Percentiles rank a stretch among this genome's conserved stretches.
Evolutionary conservation across 1,140 invertebrate species (phyloP).

Genomic region (Tachypleus tridentatus): DNA sequence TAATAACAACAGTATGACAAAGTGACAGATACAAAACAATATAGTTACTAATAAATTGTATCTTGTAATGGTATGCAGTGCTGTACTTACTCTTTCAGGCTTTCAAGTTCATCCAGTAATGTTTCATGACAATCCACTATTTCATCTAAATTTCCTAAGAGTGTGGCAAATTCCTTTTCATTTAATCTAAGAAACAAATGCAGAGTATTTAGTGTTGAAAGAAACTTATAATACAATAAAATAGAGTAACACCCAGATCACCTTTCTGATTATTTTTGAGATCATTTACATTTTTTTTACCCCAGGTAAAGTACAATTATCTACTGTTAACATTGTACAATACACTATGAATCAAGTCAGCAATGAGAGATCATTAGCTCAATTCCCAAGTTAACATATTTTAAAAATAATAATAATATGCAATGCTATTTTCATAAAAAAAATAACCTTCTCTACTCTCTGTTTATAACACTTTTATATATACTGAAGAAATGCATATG

Average conservation of each 20-base stretch:
- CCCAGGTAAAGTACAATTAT: background rate
- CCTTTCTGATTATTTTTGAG: too few species aligned
- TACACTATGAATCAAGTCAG: too few species aligned
- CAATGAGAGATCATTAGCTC: too few species aligned
- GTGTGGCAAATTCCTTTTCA: conserved; percentile 66
- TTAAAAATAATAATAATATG: too few species aligned
- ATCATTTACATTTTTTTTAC: background rate
- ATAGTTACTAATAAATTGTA: conserved; percentile 4
- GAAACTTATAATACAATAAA: conserved; percentile 5
- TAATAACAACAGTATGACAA: background rate
- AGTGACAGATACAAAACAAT: conserved; percentile 8
- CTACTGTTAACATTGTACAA: too few species aligned
- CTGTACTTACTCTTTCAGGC: conserved; percentile 41
- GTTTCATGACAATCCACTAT: conserved; percentile 69
- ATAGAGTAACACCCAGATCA: conserved; percentile 9
- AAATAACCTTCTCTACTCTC: too few species aligned
- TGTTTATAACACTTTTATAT: too few species aligned
- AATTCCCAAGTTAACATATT: too few species aligned
- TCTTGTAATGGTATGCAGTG: conserved; percentile 4
- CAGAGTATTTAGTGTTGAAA: conserved; percentile 6
- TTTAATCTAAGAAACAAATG: conserved; percentile 48
- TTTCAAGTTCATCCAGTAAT: conserved; percentile 61
- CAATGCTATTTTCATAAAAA: too few species aligned
- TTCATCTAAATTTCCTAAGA: conserved; percentile 78
- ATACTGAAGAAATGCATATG: too few species aligned